phyloP scores from a whole-genome alignment of 2,888 invertebrate genomes.

The Lepas anatifera region DNA sequence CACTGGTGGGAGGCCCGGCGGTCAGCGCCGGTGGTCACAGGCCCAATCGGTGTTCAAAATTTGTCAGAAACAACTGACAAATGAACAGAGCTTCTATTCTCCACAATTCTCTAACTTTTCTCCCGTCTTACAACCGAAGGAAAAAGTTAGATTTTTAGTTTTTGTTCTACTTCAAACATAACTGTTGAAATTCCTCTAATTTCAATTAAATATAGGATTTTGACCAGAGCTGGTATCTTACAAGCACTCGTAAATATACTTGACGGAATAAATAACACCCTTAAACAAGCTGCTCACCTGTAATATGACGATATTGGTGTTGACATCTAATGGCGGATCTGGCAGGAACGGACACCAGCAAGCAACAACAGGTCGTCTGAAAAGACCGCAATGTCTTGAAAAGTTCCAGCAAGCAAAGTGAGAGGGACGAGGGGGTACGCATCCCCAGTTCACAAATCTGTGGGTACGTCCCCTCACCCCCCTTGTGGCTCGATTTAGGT shows the following conservation, averaged over 20 bases:
- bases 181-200: too few relatives aligned
- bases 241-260: neutral
- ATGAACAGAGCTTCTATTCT: neutral
- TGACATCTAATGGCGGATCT: constrained; percentile 49
- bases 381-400: constrained; percentile 27
- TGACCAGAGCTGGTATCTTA: neutral
- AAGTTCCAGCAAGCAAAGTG: too few relatives aligned
- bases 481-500: too few relatives aligned
- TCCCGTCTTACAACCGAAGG: too few relatives aligned
- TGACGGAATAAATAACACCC: too few relatives aligned
- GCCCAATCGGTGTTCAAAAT: neutral
- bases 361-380: constrained; percentile 67
- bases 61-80: neutral
- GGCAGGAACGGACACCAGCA: constrained; percentile 84
- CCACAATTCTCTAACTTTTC: neutral
- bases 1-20: too few relatives aligned
- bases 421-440: too few relatives aligned
- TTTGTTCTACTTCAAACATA: too few relatives aligned
- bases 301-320: constrained; percentile 55
- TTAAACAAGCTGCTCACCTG: neutral
- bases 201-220: neutral
- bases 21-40: neutral
- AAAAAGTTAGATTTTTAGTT: too few relatives aligned
- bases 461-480: too few relatives aligned
- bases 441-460: too few relatives aligned